phyloP scores from a whole-genome alignment of 2,888 invertebrate species.

The Pseudeuparius sepicola region DNA sequence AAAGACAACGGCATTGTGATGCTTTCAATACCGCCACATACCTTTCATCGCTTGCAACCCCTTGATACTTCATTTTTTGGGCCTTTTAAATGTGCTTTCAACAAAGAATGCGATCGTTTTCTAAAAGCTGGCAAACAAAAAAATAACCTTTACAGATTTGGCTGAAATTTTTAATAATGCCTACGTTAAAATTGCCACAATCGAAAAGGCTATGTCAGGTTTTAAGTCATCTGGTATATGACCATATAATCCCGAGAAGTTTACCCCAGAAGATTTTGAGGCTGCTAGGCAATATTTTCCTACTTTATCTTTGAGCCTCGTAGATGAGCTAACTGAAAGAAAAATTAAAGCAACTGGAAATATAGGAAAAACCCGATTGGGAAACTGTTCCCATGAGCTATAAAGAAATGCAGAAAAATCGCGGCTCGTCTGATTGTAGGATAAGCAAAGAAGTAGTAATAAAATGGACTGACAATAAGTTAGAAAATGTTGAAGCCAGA shows the following conservation, averaged over 20 bases:
- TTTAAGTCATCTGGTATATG: conserved; percentile 4
- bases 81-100: conserved; percentile 1
- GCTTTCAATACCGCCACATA: conserved; percentile 4
- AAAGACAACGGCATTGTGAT: conserved; percentile 1
- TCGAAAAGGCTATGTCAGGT: conserved; percentile 4
- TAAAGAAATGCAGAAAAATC: no score
- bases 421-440: no score
- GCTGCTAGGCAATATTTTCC: conserved; percentile 3
- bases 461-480: no score
- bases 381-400: no score
- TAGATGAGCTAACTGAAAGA: background rate
- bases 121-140: conserved; percentile 4
- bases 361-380: no score
- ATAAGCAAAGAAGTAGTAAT: no score
- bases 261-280: conserved; percentile 4
- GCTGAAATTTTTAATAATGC: conserved; percentile 10
- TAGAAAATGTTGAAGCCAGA: no score
- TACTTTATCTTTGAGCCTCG: background rate
- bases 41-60: conserved; percentile 1
- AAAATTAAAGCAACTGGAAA: no score
- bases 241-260: conserved; percentile 3
- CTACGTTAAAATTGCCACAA: conserved; percentile 9
- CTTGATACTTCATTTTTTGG: conserved; percentile 6
- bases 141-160: conserved; percentile 5
- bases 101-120: conserved; percentile 6